Conservation (phyloP, 2,888 invertebrate species). For the Pyrochroa serraticornis region DNA sequence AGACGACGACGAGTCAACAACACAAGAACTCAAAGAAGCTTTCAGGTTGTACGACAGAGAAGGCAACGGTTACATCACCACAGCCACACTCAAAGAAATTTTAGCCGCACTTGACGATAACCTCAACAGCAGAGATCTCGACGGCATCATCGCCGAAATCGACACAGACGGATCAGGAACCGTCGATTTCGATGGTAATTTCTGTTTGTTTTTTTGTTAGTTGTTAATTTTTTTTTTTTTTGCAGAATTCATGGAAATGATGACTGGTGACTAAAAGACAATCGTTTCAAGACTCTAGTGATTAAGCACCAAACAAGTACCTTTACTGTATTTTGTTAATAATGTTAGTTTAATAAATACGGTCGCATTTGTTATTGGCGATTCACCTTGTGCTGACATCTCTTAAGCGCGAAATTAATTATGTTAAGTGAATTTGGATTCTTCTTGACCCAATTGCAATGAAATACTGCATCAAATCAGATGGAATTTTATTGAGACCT, state of each 20-base stretch:
- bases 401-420: too few species aligned
- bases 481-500: too few species aligned
- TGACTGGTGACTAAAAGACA: conserved; percentile 78
- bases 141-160: conserved; percentile 97
- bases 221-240: conserved; percentile 18
- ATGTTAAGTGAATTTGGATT: too few species aligned
- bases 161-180: conserved; percentile 98
- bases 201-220: background rate
- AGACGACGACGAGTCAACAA: conserved; percentile 95
- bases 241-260: conserved; percentile 93
- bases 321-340: background rate
- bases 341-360: too few species aligned
- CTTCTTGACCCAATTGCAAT: too few species aligned
- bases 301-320: background rate
- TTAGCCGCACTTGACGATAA: conserved; percentile 92
- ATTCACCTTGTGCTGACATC: too few species aligned
- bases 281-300: background rate
- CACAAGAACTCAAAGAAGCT: conserved; percentile 96
- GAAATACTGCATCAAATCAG: too few species aligned
- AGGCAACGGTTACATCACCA: conserved; percentile 93
- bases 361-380: too few species aligned
- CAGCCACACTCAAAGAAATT: conserved; percentile 90
- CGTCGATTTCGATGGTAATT: conserved; percentile 95
- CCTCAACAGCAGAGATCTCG: conserved; percentile 87
- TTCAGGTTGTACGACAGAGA: conserved; percentile 97